A percentile compares a stretch with the other conserved stretches of the same genome.
These are phyloP conservation scores for Synergus itoensis DNA, from an alignment of 2,888 invertebrate species.

Conservation along the genomic window DNA sequence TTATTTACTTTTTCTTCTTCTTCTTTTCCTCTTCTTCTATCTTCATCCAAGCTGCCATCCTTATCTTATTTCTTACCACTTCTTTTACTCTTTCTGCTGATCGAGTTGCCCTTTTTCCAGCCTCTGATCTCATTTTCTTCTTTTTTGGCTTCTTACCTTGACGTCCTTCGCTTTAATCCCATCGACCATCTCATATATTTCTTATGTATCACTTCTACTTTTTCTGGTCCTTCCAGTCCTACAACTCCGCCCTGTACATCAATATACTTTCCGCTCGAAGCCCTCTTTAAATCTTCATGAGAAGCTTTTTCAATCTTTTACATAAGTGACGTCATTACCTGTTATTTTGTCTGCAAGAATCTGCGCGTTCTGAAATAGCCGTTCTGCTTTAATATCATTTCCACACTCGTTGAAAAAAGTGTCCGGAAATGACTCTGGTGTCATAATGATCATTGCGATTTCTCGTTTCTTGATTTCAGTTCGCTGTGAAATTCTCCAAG, in stretches of 20 bases:
- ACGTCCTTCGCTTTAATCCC: constrained; percentile 40
- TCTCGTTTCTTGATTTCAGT: constrained; percentile 19
- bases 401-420: neutral
- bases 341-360: constrained; percentile 34
- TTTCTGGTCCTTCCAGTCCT: constrained; percentile 36
- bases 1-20: neutral
- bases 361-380: neutral
- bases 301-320: constrained; percentile 27
- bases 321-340: constrained; percentile 29
- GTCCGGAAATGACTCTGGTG: constrained; percentile 31
- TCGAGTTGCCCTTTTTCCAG: constrained; percentile 24
- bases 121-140: constrained; percentile 38
- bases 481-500: constrained; percentile 17
- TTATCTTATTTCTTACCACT: constrained; percentile 28
- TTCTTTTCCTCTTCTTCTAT: neutral
- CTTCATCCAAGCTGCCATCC: constrained; percentile 26
- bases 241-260: constrained; percentile 35
- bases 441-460: constrained; percentile 19
- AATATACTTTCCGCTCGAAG: constrained; percentile 32
- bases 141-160: constrained; percentile 34
- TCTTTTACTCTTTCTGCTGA: constrained; percentile 29
- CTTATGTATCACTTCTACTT: constrained; percentile 38
- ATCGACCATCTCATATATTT: constrained; percentile 40
- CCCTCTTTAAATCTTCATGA: constrained; percentile 19
- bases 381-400: neutral